Percentiles rank a stretch among this genome's conserved stretches.
Conservation (phyloP, 2,113 vertebrate species). For the Pelecanoides urinatrix region DNA sequence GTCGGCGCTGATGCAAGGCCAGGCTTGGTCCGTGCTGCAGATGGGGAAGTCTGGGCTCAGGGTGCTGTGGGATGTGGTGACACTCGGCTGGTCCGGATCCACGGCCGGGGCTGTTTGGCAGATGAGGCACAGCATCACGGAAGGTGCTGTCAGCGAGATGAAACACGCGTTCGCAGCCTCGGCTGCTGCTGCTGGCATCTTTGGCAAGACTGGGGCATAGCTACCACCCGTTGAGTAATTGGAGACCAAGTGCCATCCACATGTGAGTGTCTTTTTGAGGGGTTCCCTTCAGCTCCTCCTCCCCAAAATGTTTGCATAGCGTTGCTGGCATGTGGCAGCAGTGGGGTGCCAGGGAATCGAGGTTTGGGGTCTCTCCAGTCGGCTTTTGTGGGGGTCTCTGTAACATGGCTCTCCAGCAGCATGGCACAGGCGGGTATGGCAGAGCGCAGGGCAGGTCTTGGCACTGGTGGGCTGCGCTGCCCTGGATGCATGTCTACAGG, state of each 20-base stretch:
- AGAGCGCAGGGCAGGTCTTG: neutral
- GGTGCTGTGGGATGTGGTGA: neutral
- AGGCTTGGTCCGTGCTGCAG: neutral
- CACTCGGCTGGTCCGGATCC: neutral
- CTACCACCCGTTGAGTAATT: neutral
- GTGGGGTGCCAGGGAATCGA: rapidly evolving
- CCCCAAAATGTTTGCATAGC: neutral
- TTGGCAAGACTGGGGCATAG: neutral
- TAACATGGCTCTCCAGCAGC: rapidly evolving
- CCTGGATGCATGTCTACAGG: rapidly evolving
- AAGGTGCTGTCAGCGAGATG: neutral
- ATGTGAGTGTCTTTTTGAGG: neutral
- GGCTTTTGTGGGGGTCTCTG: neutral
- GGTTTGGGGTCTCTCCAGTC: neutral
- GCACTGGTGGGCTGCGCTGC: neutral
- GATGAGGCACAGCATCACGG: neutral
- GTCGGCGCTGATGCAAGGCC: neutral
- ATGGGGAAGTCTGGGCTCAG: neutral
- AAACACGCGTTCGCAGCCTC: neutral
- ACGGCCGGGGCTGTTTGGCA: neutral
- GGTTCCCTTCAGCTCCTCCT: neutral
- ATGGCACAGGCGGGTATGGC: too few relatives aligned
- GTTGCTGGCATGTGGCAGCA: neutral
- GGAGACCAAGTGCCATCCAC: neutral
- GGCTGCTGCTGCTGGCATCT: neutral